Evolutionary conservation across 2,113 vertebrate genomes (phyloP).

Genomic region (Chlamydotis undulata): DNA sequence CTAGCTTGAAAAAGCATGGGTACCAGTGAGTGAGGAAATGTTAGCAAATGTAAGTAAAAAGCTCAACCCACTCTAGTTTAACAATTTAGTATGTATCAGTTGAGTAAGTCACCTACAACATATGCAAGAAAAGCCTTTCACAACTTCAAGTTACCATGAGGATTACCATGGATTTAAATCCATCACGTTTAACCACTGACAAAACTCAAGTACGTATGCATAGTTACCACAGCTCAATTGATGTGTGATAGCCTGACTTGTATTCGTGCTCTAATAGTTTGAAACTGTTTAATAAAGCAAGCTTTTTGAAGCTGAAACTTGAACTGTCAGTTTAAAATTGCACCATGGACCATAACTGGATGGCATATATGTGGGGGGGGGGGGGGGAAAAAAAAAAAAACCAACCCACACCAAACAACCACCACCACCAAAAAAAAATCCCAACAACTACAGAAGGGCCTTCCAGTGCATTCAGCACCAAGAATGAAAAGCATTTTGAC

Average conservation of each 20-base stretch:
- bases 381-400: no score
- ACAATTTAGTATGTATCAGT: neutral
- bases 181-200: neutral
- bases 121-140: neutral
- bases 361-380: no score
- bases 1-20: neutral
- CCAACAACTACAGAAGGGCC: no score
- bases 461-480: neutral
- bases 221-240: neutral
- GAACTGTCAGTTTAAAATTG: neutral
- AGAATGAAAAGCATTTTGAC: slow-evolving; percentile 11
- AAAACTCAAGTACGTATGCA: neutral
- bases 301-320: neutral
- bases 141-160: neutral
- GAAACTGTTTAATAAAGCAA: neutral
- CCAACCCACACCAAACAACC: no score
- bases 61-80: neutral
- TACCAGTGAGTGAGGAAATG: neutral
- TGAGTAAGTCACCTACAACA: neutral
- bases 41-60: neutral
- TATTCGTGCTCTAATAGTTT: neutral
- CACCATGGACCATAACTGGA: neutral
- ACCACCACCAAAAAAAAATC: no score
- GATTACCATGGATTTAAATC: neutral
- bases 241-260: neutral